phyloP scores from a whole-genome alignment of 2,113 vertebrate species.

The Sterrhoptilus dennistouni region DNA sequence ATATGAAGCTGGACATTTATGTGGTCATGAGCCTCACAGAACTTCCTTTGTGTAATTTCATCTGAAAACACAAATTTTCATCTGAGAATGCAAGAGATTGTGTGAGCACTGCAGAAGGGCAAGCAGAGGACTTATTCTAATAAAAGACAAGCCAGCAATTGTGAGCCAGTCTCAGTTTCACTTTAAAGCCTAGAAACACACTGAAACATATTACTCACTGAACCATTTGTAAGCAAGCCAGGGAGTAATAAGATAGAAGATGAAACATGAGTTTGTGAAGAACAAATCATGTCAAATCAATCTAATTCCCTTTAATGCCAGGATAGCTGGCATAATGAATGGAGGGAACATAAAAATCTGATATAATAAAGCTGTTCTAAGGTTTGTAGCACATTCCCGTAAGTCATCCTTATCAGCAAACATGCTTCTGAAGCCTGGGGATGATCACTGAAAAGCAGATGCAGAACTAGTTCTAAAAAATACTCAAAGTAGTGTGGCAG shows the following conservation, averaged over 20 bases:
- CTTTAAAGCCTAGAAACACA: slow-evolving; percentile 7
- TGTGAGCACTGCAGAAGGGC: background rate
- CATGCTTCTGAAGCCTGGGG: background rate
- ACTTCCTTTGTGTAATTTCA: background rate
- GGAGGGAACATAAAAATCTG: background rate
- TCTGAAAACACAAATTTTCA: background rate
- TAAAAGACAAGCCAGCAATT: background rate
- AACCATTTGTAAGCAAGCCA: background rate
- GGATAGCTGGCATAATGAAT: background rate
- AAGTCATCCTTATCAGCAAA: background rate
- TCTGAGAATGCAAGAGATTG: background rate
- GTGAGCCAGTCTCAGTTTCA: background rate
- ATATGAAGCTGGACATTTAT: background rate
- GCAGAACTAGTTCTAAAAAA: background rate
- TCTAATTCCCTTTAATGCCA: background rate
- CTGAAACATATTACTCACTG: background rate
- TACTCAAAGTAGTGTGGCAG: background rate
- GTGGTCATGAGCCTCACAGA: background rate
- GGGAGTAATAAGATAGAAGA: background rate
- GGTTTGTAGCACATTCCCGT: background rate
- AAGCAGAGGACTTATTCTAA: background rate
- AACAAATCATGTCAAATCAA: background rate
- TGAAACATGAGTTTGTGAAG: background rate
- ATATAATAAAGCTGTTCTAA: background rate
- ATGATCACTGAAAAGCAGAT: background rate